Evolutionary conservation across 2,113 vertebrate species (phyloP), one percentile per base, ranked within the genome.

Genomic region (Hydrolagus affinis): DNA sequence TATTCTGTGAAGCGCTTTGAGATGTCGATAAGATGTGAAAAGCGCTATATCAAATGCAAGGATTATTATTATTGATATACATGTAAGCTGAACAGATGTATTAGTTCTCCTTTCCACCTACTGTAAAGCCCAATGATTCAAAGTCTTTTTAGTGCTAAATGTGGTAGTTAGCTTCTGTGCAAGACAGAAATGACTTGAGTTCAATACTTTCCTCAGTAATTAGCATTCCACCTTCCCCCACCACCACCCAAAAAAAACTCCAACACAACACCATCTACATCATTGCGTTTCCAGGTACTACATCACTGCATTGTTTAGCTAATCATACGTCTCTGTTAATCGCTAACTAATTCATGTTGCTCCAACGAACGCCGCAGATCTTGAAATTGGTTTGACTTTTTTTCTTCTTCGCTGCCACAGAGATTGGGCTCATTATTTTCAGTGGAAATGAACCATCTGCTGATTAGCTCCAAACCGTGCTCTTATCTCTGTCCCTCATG

Each of bases 361-460:
- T 44, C 66, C 17, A 66, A 12, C 17, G 59, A 83, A 19, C 11
- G 66, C 9, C 21, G 62, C 30, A 75, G 56, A 64, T 83, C 44
- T 76, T 66, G 14, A 15, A 30, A 28, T n/a, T 8, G 62, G 28
- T 10, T 83, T 83, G 6, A 44, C 66, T 70, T 70, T 70, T 2
- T 80, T 64, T 78, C 76, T 28, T 23, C 14, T 75, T 56, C 56
- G 73, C 56, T 75, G 8, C 6, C 21, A 30, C 9, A 19, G 59
- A 83, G 66, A 32, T 44, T 83, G 2, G 62, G 66, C 8, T 30
- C 23, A 32, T 83, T 83, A 83, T 83, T 83, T 83, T 19, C 25
- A 66, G 60, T 10, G 28, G 28, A 68, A 32, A 17, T 66, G 3
- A 44, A 32, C 60, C 64, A 83, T 44, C 21, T 83, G 28, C 66